phyloP scores from a whole-genome alignment of 2,888 invertebrate genomes.

The Dryocosmus kuriphilus region DNA sequence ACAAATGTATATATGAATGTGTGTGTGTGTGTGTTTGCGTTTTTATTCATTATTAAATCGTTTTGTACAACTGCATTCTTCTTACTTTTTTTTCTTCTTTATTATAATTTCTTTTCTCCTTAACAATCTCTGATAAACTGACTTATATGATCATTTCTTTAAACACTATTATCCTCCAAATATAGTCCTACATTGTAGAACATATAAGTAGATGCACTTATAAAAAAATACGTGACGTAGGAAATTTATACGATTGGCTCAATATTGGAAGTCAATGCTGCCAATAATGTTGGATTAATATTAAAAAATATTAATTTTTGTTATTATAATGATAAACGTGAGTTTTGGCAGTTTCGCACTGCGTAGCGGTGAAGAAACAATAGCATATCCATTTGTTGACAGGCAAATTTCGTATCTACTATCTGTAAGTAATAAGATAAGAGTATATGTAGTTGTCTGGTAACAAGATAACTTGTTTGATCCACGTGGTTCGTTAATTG shows the following conservation, averaged over 20 bases:
- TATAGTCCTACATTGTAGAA: neutral
- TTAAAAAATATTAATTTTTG: too few species aligned
- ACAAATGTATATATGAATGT: too few species aligned
- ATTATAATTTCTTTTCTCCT: neutral
- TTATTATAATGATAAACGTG: too few species aligned
- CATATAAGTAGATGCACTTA: too few species aligned
- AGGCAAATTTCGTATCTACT: neutral
- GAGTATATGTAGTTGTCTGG: slow-evolving; percentile 2
- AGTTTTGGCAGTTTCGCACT: too few species aligned
- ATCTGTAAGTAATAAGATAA: slow-evolving; percentile 11
- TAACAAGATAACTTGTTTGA: slow-evolving; percentile 20
- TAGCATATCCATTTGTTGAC: slow-evolving; percentile 3
- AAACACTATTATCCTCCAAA: neutral
- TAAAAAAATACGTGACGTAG: too few species aligned
- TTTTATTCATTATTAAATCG: slow-evolving; percentile 14
- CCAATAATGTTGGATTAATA: too few species aligned
- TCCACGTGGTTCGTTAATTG: slow-evolving; percentile 2
- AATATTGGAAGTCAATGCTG: too few species aligned
- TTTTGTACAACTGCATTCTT: slow-evolving; percentile 6
- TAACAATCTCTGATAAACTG: neutral
- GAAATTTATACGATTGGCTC: too few species aligned
- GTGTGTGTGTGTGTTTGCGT: too few species aligned
- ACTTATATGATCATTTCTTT: neutral
- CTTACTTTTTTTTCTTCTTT: slow-evolving; percentile 4
- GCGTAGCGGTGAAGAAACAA: slow-evolving; percentile 1